Evolutionary conservation across 2,113 vertebrate species (phyloP), one percentile per base, ranked within the genome.

Genomic region (Chelonoidis abingdonii): DNA sequence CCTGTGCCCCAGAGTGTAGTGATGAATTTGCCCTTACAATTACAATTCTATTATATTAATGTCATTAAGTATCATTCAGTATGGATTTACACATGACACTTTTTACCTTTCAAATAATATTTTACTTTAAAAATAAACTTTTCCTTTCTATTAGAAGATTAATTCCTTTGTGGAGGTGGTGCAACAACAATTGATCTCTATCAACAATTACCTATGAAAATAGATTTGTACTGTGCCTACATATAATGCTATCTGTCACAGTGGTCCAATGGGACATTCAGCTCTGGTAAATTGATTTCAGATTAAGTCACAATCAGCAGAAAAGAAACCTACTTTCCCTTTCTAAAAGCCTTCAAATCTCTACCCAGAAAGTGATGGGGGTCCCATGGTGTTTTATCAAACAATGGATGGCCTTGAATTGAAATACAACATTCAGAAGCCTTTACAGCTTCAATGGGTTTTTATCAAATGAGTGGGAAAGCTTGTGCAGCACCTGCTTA

Each of bases 291-390:
- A 1, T 1, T 76, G 31, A 9, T 27, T 94, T 83, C n/a, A 52
- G 47, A 91, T 81, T 11, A 78, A 88, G 38, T 1, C 59, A 84
- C 87, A 92, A 84, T 16, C 53, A 69, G 84, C 21, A 8, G 81
- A 27, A n/a, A 79, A 1, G 35, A 11, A 5, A 13, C 3, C 14
- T 41, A 24, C 13, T 86, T 93, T 84, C 44, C 88, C 24, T 84
- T 93, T 83, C 50, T 86, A 76, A 90, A 90, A 49, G 41, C 49
- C 54, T 80, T 93, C 84, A 92, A 96, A 93, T 80, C 3, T 11
- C 35, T 78, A 44, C 8, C 22, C 29, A 44, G 93, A 78, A 91
- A 88, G 56, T 41, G 5, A 14, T 83, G 81, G 41, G 54, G 8
- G 17, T 54, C 54, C 10, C 80, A 7, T 19, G 12, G 31, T 84